phyloP scores from a whole-genome alignment of 2,113 vertebrate species.

The Uropsilus gracilis region DNA sequence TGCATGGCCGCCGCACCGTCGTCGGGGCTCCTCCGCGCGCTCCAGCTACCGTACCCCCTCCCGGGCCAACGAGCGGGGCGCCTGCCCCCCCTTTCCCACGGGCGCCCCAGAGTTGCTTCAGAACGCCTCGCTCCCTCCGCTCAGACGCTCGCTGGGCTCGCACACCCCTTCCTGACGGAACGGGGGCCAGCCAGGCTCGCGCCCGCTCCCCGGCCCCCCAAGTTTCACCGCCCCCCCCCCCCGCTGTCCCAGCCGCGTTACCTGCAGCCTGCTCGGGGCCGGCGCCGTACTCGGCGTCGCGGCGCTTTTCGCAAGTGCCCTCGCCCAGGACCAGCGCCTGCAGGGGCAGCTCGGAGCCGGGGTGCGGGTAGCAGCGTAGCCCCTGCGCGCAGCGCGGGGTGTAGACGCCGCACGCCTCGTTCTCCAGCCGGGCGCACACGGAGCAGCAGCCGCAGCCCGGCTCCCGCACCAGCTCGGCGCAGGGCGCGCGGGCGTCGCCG shows the following conservation, averaged over 20 bases:
- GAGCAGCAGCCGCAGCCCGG: conserved; percentile 93
- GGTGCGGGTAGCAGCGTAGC: conserved; percentile 91
- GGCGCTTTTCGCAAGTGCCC: conserved; percentile 89
- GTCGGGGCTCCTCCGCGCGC: background rate
- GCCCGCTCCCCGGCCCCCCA: background rate
- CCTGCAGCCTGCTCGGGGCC: conserved; percentile 80
- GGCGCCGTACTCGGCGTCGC: conserved; percentile 81
- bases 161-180: conserved; percentile 17
- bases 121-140: background rate
- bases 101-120: background rate
- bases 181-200: conserved; percentile 85
- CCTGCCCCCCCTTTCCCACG: background rate
- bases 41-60: background rate
- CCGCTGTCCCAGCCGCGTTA: conserved; percentile 74
- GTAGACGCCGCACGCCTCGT: conserved; percentile 93
- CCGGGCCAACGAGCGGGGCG: no score
- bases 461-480: conserved; percentile 90
- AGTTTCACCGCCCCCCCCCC: conserved; percentile 46
- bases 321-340: conserved; percentile 92
- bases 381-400: conserved; percentile 91
- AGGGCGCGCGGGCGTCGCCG: conserved; percentile 75
- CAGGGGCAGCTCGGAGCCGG: conserved; percentile 89
- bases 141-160: background rate
- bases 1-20: background rate
- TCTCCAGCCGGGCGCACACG: conserved; percentile 88